Base-by-base conservation (phyloP, 92 coral and sea anemone species). In the Actinostola sp. region DNA sequence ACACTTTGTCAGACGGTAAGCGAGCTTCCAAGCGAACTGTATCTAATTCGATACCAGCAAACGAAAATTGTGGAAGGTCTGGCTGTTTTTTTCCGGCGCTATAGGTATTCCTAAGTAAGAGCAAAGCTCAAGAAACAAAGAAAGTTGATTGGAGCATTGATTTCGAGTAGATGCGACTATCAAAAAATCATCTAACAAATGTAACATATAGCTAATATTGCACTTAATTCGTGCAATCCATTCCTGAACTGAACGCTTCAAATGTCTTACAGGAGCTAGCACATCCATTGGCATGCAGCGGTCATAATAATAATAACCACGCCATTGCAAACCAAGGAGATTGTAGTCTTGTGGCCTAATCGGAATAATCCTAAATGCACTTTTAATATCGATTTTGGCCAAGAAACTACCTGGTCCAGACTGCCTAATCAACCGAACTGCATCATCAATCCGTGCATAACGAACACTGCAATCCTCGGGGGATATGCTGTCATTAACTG, bases 1-100 rank as follows among this genome's bases (percentile, higher is more conserved):
- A 33, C 21, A 73, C 19, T 64, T 88, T 88, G 2, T 78, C 89
- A 8, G 43, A 30, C 13, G 94, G 94, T 35, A 88, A 39, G 11
- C 86, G 66, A 26, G 84, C 89, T 39, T 88, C 86, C 49, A 43
- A n/a, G 29, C 28, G 32, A 21, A 83, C n/a, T 2, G 89, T 29
- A 56, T 88, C 89, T 1, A 88, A 52, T 58, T 87, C 84, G 8
- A 82, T 87, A 24, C 78, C 92, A 0, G 70, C 85, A 66, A 87
- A 87, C 26, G 82, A 72, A 17, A 78, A n/a, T n/a, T n/a, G n/a
- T n/a, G n/a, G n/a, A n/a, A n/a, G n/a, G n/a, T n/a, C n/a, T n/a
- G n/a, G n/a, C n/a, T n/a, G n/a, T n/a, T n/a, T n/a, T n/a, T 52
- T 52, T 52, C 59, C 14, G 59, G 59, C 21, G 59, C 27, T n/a